A percentile compares a stretch with the other conserved stretches of the same genome.
Evolutionary conservation across 2,113 vertebrate species (phyloP).

Genomic region (Mormyrus iriodes): DNA sequence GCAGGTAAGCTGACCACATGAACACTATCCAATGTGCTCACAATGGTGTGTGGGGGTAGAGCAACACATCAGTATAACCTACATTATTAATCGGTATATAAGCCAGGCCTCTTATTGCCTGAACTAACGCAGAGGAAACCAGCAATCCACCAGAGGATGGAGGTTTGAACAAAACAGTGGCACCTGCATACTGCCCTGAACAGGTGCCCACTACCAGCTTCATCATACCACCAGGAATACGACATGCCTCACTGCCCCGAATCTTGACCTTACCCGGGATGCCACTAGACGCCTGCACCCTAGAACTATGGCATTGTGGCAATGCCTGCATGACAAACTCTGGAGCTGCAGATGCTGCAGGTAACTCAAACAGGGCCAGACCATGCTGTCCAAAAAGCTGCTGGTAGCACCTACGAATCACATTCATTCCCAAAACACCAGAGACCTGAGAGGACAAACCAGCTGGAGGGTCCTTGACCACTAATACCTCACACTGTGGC

Average conservation of each 20-base stretch:
- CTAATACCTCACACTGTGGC: not conserved
- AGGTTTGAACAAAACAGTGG: not conserved
- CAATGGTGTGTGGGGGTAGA: not conserved
- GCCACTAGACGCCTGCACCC: too few species aligned
- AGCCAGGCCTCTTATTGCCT: not conserved
- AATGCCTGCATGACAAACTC: not conserved
- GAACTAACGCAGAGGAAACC: not conserved
- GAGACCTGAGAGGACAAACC: not conserved
- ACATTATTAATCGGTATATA: conserved; percentile 13
- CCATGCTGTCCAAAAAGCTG: conserved; percentile 20
- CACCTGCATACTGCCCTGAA: not conserved
- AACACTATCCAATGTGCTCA: conserved; percentile 6
- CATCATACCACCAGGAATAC: not conserved
- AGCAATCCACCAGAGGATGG: not conserved
- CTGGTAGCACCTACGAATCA: not conserved
- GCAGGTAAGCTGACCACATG: too few species aligned
- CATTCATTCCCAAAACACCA: conserved; percentile 30
- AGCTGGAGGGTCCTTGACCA: conserved; percentile 18
- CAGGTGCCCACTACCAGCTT: conserved; percentile 9
- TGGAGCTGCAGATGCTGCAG: not conserved
- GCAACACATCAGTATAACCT: not conserved
- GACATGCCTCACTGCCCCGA: not conserved
- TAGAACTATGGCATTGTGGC: not conserved
- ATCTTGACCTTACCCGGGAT: not conserved
- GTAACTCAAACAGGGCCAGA: not conserved